A percentile compares a stretch with the other conserved stretches of the same genome.
phyloP scores from a whole-genome alignment of 1,140 invertebrate genomes.

The Papilio polytes region DNA sequence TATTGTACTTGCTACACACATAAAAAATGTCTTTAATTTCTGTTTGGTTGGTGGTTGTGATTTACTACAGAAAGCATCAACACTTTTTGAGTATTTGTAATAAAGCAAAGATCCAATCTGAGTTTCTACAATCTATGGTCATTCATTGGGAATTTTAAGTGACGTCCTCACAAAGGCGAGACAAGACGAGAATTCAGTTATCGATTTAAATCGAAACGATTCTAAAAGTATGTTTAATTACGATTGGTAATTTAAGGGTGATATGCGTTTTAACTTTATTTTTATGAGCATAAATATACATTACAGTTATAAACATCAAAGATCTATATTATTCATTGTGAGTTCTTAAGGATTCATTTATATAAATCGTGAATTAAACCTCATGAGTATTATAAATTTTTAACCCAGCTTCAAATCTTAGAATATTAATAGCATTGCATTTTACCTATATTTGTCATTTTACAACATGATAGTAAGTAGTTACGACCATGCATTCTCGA shows the following conservation, averaged over 20 bases:
- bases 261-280: neutral
- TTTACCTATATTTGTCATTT: no score
- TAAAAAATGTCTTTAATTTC: constrained; percentile 78
- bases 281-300: no score
- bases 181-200: neutral
- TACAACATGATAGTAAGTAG: no score
- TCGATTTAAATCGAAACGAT: neutral
- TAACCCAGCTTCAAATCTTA: neutral
- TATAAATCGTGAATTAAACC: constrained; percentile 30
- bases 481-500: neutral
- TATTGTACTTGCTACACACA: constrained; percentile 70
- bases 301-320: neutral
- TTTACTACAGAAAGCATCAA: constrained; percentile 84
- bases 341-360: neutral
- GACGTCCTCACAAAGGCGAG: constrained; percentile 45
- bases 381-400: neutral
- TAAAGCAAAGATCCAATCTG: constrained; percentile 64
- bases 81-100: constrained; percentile 82
- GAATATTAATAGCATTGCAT: no score
- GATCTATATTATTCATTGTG: neutral
- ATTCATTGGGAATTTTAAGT: constrained; percentile 68
- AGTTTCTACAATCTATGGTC: constrained; percentile 68
- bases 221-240: neutral
- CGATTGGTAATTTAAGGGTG: neutral
- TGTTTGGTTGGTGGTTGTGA: constrained; percentile 83